Base-by-base conservation (phyloP, 2,797 vertebrate genomes). In the Agapornis canus region DNA sequence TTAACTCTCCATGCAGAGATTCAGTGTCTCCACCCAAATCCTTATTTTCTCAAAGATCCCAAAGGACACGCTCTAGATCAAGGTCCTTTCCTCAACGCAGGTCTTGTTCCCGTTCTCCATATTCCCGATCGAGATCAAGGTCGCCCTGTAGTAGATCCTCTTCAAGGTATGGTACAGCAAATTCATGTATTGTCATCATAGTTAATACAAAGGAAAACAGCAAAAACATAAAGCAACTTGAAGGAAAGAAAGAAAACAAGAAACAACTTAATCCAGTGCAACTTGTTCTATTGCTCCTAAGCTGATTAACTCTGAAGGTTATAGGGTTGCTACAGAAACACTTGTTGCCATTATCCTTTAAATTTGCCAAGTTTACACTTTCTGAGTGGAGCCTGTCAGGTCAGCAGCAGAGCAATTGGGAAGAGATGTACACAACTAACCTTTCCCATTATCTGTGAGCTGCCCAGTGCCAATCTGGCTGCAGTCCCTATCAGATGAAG, bases 1-100 rank as follows among this genome's bases (percentile, higher is more conserved):
- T 99, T 97, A 99, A 99, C 96, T 99, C 99, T 96, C 99, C 99
- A 9, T 99, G 99, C 93, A 98, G 99, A 98, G 98, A 99, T 98
- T 99, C 99, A 6, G 97, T 99, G 96, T 99, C 99, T 84, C 99
- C 99, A 86, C 98, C 99, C 87, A 99, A 99, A 97, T 98, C 98
- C 96, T 98, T 98, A 93, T 98, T 98, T 98, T 98, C 98, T 97
- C 98, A 98, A 96, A 98, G 98, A 98, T 97, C 97, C 97, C 98
- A 98, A 97, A 98, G 98, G 97, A 98, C 98, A 81, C 94, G 97
- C 82, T 98, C 98, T 95, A 98, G 98, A 89, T 99, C 99, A 94
- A 97, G 97, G 96, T 98, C 98, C 94, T 98, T 98, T 97, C 97
- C 98, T 96, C 98, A 98, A 95, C 94, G 90, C 94, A 98, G 98